phyloP scores from a whole-genome alignment of 2,113 vertebrate genomes.

The Amblyopsis rosae region DNA sequence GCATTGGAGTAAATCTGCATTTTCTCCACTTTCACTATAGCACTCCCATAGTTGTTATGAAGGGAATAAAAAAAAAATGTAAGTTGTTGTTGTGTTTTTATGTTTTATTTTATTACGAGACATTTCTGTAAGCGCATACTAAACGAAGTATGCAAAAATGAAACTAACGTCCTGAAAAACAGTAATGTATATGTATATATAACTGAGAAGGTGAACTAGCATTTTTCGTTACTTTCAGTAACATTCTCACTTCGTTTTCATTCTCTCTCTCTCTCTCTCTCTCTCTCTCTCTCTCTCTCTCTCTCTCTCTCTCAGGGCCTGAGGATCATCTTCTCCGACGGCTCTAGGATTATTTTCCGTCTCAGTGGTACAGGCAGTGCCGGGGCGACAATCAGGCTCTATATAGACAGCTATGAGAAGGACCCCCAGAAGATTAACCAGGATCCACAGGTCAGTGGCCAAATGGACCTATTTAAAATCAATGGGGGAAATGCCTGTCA shows the following conservation, averaged over 20 bases:
- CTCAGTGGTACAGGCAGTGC: conserved; percentile 97
- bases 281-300: conserved; percentile 10
- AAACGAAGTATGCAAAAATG: too few relatives aligned
- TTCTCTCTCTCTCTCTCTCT: conserved; percentile 11
- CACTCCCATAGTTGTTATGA: too few relatives aligned
- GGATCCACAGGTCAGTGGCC: conserved; percentile 88
- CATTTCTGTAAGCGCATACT: too few relatives aligned
- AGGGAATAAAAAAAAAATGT: not conserved
- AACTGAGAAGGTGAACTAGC: not conserved
- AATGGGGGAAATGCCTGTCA: conserved; percentile 31
- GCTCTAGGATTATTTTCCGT: conserved; percentile 95
- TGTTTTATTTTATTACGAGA: too few relatives aligned
- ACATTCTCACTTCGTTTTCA: not conserved
- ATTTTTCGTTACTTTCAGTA: too few relatives aligned
- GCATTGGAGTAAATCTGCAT: too few relatives aligned
- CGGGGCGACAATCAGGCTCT: conserved; percentile 91
- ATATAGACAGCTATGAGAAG: conserved; percentile 98
- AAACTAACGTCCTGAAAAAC: too few relatives aligned
- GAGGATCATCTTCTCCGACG: conserved; percentile 92
- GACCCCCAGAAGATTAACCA: conserved; percentile 87
- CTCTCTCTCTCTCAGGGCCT: conserved; percentile 80
- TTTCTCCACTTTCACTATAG: too few relatives aligned
- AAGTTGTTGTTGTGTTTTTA: not conserved
- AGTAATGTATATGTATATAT: too few relatives aligned
- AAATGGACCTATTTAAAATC: conserved; percentile 14